Base-by-base conservation (phyloP, 53 echinoderm and acorn worm genomes). In the Temnopleurus reevesii region DNA sequence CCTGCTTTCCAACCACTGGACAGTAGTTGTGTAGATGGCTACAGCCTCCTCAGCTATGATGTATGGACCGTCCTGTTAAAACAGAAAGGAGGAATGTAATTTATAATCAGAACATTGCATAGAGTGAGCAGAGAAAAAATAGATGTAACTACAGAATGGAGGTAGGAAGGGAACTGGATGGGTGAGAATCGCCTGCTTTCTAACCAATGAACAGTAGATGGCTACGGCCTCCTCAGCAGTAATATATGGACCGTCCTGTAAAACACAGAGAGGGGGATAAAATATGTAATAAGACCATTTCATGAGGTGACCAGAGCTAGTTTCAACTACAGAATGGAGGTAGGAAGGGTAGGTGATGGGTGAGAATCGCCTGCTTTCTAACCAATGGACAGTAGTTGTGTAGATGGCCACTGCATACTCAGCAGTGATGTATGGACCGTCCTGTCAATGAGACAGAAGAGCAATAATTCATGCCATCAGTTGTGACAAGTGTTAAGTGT, bases 341-440 rank as follows among this genome's bases (percentile, higher is more conserved):
- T n/a, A n/a, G 47, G 99, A 96, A 28, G 99, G 99, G 93, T 96
- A 99, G 38, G 99, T 96, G 64, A 99, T 99, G 24, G 99, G 99
- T 33, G 99, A 99, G 96, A 99, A 99, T 9, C 99, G 91, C 23
- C 99, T 77, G 76, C 94, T 94, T 89, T 99, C 99, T 59, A 99
- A 77, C 99, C 99, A 99, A 83, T 99, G 99, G 2, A 99, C 99
- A 7, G 99, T 99, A 59, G 99, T 99, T 43, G 99, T 99, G 93
- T 99, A 99, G 90, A 99, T 99, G 83, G 99, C 99, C 12, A 99
- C 99, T 4, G 99, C 99, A 80, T 99, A 96, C 86, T 99, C 99
- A 21, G 99, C 99, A 43, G 99, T 95, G 92, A 99, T 99, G 93
- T 99, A 99, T 49, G 99, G 99, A 53, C 99, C 99, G 87, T 99